Evolutionary conservation across 2,888 invertebrate genomes (phyloP), one percentile per base, ranked within the genome.

Genomic region (Agonum fuliginosum): DNA sequence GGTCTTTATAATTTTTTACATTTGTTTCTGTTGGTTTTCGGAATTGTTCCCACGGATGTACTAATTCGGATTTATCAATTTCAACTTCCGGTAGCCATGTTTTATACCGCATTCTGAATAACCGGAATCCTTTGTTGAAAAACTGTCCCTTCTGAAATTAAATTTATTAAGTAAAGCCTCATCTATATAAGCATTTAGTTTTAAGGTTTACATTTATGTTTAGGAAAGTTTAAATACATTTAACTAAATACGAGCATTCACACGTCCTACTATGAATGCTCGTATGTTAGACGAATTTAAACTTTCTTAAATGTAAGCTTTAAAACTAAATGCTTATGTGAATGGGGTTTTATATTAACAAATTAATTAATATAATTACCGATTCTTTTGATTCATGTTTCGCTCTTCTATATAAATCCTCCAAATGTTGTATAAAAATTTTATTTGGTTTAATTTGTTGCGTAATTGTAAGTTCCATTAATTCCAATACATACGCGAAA

Each of bases 41-140:
- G 81, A 89, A 93, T 80, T 93, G 93, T 54, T 89, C 86, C 91
- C 93, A 93, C 2, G 93, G 93, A 82, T 92, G 90, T 2, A 83
- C 85, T 70, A 88, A 86, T 80, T 89, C 87, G 67, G 87, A 82
- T 78, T 89, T 86, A 78, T 88, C 87, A 58, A 88, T 82, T 81
- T 89, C 84, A 5, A 89, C 83, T 81, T 89, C 86, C 62, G 86
- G 84, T 48, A 87, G 81, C 88, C 89, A 91, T 0, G 84, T 82
- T 65, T 88, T 88, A 80, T 88, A 87, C 80, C 88, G 86, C 79
- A 85, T 83, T 81, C 87, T 87, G 80, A 90, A 90, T 65, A 86
- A 85, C 4, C 83, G 84, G 78, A 87, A 89, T 0, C 86, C 85
- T 79, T 86, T 86, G 82, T 85, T 84, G 80, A 86, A 77, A 58